Conservation (phyloP, 2,888 invertebrate species). For the Dichetophora obliterata region DNA sequence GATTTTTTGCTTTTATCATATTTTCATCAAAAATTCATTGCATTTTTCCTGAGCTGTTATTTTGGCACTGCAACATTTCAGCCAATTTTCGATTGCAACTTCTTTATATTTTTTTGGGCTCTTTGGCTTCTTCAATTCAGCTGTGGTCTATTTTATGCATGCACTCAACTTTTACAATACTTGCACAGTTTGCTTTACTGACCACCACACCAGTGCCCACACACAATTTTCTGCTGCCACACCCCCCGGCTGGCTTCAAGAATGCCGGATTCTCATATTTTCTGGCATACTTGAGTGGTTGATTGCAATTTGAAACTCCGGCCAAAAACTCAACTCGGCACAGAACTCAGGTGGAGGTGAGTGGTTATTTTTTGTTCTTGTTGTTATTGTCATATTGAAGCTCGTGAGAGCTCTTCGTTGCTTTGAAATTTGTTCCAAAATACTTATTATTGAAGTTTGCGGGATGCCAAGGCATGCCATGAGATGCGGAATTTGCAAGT, state of each 20-base stretch:
- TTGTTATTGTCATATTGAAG: neutral
- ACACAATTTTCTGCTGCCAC: neutral
- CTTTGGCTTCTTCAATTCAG: too few species aligned
- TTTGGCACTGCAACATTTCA: too few species aligned
- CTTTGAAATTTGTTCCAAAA: constrained; percentile 20
- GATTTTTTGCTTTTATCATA: too few species aligned
- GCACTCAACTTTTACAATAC: constrained; percentile 22
- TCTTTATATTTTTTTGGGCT: too few species aligned
- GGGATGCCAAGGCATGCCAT: neutral
- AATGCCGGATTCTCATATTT: constrained; percentile 16
- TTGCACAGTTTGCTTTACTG: neutral
- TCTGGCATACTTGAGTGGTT: neutral
- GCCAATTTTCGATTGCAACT: too few species aligned
- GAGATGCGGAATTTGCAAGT: constrained; percentile 25
- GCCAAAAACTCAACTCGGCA: neutral
- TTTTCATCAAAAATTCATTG: too few species aligned
- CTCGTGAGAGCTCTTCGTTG: neutral
- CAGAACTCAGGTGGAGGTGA: constrained; percentile 3
- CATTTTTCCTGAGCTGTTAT: too few species aligned
- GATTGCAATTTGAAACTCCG: constrained; percentile 2
- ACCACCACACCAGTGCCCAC: neutral
- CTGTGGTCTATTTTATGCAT: constrained; percentile 8
- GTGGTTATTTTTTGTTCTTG: too few species aligned
- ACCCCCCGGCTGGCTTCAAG: neutral
- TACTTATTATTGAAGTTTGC: constrained; percentile 9